Evolutionary conservation across 1,140 invertebrate species (phyloP), one percentile per base, ranked within the genome.

Genomic region (Bombyx mori): DNA sequence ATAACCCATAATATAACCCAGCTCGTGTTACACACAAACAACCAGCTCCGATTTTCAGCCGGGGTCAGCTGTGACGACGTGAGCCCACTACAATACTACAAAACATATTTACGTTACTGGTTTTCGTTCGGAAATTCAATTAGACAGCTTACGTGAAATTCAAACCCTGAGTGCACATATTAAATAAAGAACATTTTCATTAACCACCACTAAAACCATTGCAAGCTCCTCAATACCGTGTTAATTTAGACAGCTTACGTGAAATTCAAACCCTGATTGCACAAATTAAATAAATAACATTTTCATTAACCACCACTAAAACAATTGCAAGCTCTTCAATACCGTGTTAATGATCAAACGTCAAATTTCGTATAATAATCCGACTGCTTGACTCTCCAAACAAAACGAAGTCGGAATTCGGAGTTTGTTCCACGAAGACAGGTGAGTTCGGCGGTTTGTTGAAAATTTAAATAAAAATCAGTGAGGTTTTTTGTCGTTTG

Each of bases 301-400:
- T 46, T 9, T 35, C 4, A 2, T 35, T 35, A 35, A 35, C 26
- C 2, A 46, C 8, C n/a, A 46, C n/a, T 46, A 46, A 46, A 46
- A 46, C 6, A 2, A 12, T 46, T 46, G 45, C 45, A 12, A 46
- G 45, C 45, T 46, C 26, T 35, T 18, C 26, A 35, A 35, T 3
- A 35, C 26, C 26, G 26, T 35, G 44, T 52, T 18, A 54, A 61
- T 56, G 59, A 61, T 55, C 45, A 61, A 52, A 60, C 26, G 35
- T 46, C 49, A 48, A 53, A 61, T 61, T 61, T 56, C 50, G 56
- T 56, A 48, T 57, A 61, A 44, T 48, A 61, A 56, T 61, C 45
- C n/a, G n/a, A 43, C 43, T n/a, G 8, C 46, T 46, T 55, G 47
- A 54, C 59, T 61, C 53, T 56, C 35, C 50, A 57, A 56, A 60